Evolutionary conservation across 1,140 invertebrate genomes (phyloP).

Genomic region (Bombus impatiens): DNA sequence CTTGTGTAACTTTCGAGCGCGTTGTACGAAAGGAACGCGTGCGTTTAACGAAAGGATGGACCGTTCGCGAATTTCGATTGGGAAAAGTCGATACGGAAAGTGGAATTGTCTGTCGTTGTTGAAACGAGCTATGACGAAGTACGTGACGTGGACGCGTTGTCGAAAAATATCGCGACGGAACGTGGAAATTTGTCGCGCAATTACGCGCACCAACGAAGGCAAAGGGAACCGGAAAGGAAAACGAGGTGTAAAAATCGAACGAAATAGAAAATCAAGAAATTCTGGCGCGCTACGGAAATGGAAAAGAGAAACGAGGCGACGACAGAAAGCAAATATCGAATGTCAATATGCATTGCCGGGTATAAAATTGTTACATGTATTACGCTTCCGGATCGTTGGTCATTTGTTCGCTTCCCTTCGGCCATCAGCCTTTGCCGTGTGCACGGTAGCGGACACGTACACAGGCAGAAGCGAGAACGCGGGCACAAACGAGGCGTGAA

Average conservation of each 20-base stretch:
- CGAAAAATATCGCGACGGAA: not conserved
- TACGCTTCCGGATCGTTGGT: conserved; percentile 46
- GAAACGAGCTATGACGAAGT: no score
- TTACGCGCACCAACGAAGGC: not conserved
- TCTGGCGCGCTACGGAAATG: not conserved
- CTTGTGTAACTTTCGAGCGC: no score
- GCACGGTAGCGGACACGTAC: not conserved
- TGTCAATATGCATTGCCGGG: conserved; percentile 7
- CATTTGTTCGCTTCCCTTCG: conserved; percentile 14
- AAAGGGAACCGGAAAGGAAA: no score
- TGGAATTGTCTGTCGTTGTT: no score
- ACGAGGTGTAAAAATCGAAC: conserved; percentile 3
- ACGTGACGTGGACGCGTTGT: not conserved
- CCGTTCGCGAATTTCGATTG: no score
- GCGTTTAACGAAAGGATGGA: no score
- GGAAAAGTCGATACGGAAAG: no score
- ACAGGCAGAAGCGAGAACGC: not conserved
- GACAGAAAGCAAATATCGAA: conserved; percentile 24
- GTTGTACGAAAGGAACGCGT: no score
- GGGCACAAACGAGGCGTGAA: not conserved
- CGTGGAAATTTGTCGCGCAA: not conserved
- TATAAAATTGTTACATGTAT: conserved; percentile 34
- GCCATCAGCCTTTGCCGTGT: conserved; percentile 2
- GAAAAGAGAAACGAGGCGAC: not conserved
- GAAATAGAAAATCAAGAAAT: no score